Evolutionary conservation across 2,888 invertebrate genomes (phyloP).

Genomic region (Ophonus ardosiacus): DNA sequence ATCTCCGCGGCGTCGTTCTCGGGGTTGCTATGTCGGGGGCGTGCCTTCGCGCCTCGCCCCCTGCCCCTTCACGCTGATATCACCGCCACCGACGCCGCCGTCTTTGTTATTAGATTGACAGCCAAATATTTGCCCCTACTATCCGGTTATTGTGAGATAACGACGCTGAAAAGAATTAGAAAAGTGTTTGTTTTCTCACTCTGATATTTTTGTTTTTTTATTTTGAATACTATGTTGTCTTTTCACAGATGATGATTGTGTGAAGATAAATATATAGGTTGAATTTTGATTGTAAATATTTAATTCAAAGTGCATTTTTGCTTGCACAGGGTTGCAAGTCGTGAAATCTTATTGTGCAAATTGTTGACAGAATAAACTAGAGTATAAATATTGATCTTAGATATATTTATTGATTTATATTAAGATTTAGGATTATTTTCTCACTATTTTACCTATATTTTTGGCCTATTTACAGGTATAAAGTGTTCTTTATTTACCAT

Average conservation of each 20-base stretch:
- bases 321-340: neutral
- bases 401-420: too few relatives aligned
- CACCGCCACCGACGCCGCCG: neutral
- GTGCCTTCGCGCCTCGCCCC: neutral
- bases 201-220: conserved; percentile 23
- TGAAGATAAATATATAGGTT: neutral
- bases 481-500: too few relatives aligned
- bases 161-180: neutral
- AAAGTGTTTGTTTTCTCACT: conserved; percentile 11
- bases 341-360: neutral
- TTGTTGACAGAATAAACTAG: neutral
- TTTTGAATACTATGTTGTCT: conserved; percentile 15
- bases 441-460: too few relatives aligned
- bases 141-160: conserved; percentile 16
- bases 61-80: neutral
- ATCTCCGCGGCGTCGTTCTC: neutral
- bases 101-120: conserved; percentile 30
- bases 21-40: conserved; percentile 21
- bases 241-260: conserved; percentile 17
- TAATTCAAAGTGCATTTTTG: neutral
- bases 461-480: too few relatives aligned
- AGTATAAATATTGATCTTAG: too few relatives aligned
- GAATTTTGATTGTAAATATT: conserved; percentile 19
- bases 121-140: conserved; percentile 30
- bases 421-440: too few relatives aligned